Conservation (phyloP, 2,113 vertebrate genomes). For the Camelus dromedarius region DNA sequence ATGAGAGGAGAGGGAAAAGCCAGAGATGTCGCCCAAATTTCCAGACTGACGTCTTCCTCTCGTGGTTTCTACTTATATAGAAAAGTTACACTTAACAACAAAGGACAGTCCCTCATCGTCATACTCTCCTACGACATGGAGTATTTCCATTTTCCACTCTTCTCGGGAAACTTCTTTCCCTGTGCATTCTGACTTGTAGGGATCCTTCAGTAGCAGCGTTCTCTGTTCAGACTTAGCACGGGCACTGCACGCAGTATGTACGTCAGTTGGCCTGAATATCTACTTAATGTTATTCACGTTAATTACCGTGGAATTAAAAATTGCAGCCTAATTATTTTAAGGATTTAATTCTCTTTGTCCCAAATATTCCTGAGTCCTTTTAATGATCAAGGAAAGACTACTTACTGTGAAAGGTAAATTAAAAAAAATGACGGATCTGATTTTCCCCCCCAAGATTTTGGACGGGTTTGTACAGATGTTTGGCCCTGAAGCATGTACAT, state of each 20-base stretch:
- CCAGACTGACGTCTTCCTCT: background rate
- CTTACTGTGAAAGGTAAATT: background rate
- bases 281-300: background rate
- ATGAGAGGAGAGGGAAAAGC: background rate
- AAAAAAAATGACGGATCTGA: constrained; percentile 26
- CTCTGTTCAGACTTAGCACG: constrained; percentile 4
- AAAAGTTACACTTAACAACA: background rate
- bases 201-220: background rate
- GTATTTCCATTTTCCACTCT: constrained; percentile 20
- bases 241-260: background rate
- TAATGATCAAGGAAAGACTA: background rate
- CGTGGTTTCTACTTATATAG: background rate
- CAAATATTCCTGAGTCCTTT: background rate
- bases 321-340: constrained; percentile 31
- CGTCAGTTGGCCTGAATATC: background rate
- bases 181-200: background rate
- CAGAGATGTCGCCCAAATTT: background rate
- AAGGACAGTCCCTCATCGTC: background rate
- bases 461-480: constrained; percentile 99
- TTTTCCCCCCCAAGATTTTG: constrained; percentile 90
- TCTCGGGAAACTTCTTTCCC: background rate
- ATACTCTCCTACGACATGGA: background rate
- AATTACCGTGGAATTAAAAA: background rate
- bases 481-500: constrained; percentile 98
- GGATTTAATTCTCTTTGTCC: background rate